Percentiles rank a stretch among this genome's conserved stretches.
These are phyloP conservation scores for Kryphioiulus occultus DNA, from an alignment of 2,888 invertebrate genomes.

Conservation along the genomic window DNA sequence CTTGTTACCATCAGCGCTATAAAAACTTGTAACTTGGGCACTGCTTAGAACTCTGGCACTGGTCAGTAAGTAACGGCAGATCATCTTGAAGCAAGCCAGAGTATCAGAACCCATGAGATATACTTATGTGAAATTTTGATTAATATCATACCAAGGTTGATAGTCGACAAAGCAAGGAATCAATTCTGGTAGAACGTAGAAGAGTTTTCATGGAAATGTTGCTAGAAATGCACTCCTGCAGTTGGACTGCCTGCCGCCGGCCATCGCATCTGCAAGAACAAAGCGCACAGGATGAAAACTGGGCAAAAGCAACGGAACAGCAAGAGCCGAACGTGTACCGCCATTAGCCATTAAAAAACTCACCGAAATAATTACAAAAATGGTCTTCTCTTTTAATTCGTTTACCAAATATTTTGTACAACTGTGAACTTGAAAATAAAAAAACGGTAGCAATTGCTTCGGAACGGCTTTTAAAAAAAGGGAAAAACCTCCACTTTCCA, in stretches of 20 bases:
- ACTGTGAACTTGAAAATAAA: constrained; percentile 37
- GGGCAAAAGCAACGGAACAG: background rate
- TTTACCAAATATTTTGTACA: constrained; percentile 46
- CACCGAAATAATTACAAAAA: constrained; percentile 44
- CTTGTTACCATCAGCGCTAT: no score
- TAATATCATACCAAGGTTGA: no score
- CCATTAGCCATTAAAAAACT: background rate
- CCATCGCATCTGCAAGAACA: background rate
- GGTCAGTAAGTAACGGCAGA: no score
- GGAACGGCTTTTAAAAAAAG: background rate
- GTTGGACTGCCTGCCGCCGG: no score
- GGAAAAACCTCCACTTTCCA: constrained; percentile 17
- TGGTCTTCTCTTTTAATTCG: constrained; percentile 44
- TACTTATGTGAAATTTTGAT: no score
- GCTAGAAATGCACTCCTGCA: background rate
- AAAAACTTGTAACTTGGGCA: no score
- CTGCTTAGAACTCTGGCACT: no score
- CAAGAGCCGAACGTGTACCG: background rate
- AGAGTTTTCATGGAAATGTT: no score
- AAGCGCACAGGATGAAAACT: background rate
- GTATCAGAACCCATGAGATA: no score
- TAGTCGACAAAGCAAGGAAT: no score
- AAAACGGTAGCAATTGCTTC: constrained; percentile 9
- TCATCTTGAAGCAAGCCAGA: no score
- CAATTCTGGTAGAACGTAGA: no score